Evolutionary conservation across 2,888 invertebrate species (phyloP).

Genomic region (Alcis repandata): DNA sequence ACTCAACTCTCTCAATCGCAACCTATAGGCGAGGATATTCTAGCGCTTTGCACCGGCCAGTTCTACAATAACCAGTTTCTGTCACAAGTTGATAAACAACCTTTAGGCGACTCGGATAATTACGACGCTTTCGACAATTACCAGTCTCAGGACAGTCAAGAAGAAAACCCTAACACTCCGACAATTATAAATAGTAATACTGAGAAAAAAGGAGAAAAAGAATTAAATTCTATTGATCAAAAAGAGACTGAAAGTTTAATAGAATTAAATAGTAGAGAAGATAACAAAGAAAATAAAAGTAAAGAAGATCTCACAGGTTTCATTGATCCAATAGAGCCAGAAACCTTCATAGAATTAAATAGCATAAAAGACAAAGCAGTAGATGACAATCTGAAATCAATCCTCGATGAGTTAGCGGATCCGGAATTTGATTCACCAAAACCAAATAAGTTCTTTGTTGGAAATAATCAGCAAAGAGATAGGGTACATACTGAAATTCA

Average conservation of each 20-base stretch:
- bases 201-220: not conserved
- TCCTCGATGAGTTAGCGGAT: constrained; percentile 74
- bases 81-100: constrained; percentile 53
- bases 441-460: constrained; percentile 68
- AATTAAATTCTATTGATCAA: not conserved
- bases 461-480: constrained; percentile 45
- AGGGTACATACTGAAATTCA: constrained; percentile 23
- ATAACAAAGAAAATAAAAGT: not conserved
- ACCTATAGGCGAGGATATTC: constrained; percentile 79
- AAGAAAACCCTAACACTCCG: constrained; percentile 13
- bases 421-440: constrained; percentile 67
- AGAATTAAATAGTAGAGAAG: constrained; percentile 3
- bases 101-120: constrained; percentile 46
- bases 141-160: constrained; percentile 26
- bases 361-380: constrained; percentile 14
- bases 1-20: constrained; percentile 66
- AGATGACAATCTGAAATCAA: constrained; percentile 56
- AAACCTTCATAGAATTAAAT: constrained; percentile 24
- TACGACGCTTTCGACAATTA: constrained; percentile 40
- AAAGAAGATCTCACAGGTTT: constrained; percentile 30
- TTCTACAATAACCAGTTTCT: constrained; percentile 82
- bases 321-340: not conserved
- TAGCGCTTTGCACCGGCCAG: constrained; percentile 86
- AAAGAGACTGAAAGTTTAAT: constrained; percentile 16
- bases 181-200: not conserved